Evolutionary conservation across 2,113 vertebrate species (phyloP).

Genomic region (Sylvia atricapilla): DNA sequence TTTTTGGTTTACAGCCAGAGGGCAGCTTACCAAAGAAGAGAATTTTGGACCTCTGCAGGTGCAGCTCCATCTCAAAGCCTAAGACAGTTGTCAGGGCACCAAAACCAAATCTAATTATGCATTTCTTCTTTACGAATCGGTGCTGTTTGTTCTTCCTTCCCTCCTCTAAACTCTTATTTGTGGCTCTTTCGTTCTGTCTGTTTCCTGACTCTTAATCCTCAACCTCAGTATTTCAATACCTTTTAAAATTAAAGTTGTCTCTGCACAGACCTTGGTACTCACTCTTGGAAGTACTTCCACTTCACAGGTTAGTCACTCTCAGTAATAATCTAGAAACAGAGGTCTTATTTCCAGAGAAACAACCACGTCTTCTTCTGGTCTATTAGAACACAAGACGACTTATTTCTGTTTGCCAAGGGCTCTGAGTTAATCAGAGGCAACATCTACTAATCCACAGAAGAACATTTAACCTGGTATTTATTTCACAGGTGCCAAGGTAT

Average conservation of each 20-base stretch:
- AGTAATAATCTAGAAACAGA: neutral
- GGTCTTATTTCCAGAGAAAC: neutral
- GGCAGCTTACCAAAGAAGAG: neutral
- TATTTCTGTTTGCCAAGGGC: neutral
- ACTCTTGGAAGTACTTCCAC: neutral
- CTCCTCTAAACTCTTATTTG: neutral
- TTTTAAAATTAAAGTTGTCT: neutral
- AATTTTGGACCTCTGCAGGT: neutral
- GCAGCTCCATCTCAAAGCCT: neutral
- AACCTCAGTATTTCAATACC: neutral
- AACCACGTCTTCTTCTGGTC: neutral
- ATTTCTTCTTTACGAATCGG: neutral
- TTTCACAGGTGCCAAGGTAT: neutral
- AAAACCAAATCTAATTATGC: neutral
- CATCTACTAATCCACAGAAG: neutral
- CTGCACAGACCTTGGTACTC: neutral
- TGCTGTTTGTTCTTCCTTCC: neutral
- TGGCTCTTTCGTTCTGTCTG: neutral
- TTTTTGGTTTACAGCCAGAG: neutral
- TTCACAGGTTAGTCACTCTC: neutral
- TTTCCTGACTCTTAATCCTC: neutral
- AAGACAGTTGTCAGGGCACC: neutral
- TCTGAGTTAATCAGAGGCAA: neutral
- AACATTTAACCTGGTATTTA: neutral
- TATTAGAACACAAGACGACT: neutral